Evolutionary conservation across 2,113 vertebrate species (phyloP), one percentile per base, ranked within the genome.

Genomic region (Campylorhamphus procurvoides): DNA sequence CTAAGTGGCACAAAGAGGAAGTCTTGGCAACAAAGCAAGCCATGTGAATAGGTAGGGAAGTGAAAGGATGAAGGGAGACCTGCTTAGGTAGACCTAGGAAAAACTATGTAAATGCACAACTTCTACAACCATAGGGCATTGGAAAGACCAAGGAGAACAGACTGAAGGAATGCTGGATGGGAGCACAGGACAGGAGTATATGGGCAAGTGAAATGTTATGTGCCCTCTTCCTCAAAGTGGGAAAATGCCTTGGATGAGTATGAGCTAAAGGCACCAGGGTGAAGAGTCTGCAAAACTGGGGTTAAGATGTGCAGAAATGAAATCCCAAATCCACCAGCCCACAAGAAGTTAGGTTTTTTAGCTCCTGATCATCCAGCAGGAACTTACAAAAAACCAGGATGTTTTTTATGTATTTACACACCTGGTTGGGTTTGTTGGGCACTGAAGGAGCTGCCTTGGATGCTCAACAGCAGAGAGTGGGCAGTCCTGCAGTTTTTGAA

Each of bases 161-260:
- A 19, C 28, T 59, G 67, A 23, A 73, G 31, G 8, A 56, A 47
- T 92, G 52, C 29, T 82, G 52, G 29, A 46, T 74, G 20, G 12
- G 31, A 67, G 58, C 49, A 72, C 17, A 55, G 39, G 25, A 18
- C 17, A 68, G 40, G 20, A 29, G 7, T 14, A 5, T 3, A 25
- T 5, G 18, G n/a, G 7, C 29, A 80, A 18, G 37, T 7, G 29
- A 22, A 24, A 49, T 18, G 16, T 42, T 73, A 12, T 18, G 14
- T 62, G n/a, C 12, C 14, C 28, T 67, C 28, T 23, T 56, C 46
- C 17, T 78, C n/a, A 40, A 44, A 74, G 37, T 0, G 0, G 46
- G 42, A 74, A 74, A 87, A 37, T 15, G 18, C 4, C 18, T 44
- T 60, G 67, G 24, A 18, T 35, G 29, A 72, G 31, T 22, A 22